phyloP scores from a whole-genome alignment of 2,888 invertebrate species.

The Drosophila paramelanica region DNA sequence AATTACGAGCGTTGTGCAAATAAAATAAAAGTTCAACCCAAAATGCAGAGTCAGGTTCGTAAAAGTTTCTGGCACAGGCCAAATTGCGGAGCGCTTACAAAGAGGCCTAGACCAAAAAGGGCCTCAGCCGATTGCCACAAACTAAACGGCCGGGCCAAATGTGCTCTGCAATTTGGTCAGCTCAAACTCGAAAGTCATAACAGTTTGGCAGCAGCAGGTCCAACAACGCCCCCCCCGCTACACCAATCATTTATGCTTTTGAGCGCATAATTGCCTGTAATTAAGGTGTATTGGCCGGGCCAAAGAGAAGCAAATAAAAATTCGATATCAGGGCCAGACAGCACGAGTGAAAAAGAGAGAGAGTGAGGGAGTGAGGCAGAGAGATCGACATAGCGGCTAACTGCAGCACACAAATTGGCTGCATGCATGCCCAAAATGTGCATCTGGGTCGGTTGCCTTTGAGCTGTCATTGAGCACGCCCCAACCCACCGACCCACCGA shows the following conservation, averaged over 20 bases:
- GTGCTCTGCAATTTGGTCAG: slow-evolving; percentile 67
- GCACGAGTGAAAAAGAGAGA: not conserved
- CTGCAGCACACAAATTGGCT: slow-evolving; percentile 54
- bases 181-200: slow-evolving; percentile 70
- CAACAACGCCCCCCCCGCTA: slow-evolving; percentile 12
- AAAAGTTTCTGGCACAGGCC: slow-evolving; percentile 55
- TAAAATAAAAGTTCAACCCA: slow-evolving; percentile 66
- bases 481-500: slow-evolving; percentile 43
- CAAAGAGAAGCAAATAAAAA: slow-evolving; percentile 62
- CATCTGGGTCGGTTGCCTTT: slow-evolving; percentile 64
- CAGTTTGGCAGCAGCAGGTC: slow-evolving; percentile 50
- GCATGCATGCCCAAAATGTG: slow-evolving; percentile 42
- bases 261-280: slow-evolving; percentile 80
- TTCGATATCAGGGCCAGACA: slow-evolving; percentile 58
- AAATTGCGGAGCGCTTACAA: slow-evolving; percentile 21
- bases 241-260: slow-evolving; percentile 73
- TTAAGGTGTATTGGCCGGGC: slow-evolving; percentile 72
- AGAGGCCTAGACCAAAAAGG: slow-evolving; percentile 10
- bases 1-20: slow-evolving; percentile 68
- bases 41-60: slow-evolving; percentile 55
- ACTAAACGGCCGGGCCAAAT: slow-evolving; percentile 37
- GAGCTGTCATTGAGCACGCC: slow-evolving; percentile 68
- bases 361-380: too few relatives aligned
- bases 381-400: slow-evolving; percentile 2
- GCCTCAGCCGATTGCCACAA: slow-evolving; percentile 53